Evolutionary conservation across 1,140 invertebrate species (phyloP).

Genomic region (Battus philenor): DNA sequence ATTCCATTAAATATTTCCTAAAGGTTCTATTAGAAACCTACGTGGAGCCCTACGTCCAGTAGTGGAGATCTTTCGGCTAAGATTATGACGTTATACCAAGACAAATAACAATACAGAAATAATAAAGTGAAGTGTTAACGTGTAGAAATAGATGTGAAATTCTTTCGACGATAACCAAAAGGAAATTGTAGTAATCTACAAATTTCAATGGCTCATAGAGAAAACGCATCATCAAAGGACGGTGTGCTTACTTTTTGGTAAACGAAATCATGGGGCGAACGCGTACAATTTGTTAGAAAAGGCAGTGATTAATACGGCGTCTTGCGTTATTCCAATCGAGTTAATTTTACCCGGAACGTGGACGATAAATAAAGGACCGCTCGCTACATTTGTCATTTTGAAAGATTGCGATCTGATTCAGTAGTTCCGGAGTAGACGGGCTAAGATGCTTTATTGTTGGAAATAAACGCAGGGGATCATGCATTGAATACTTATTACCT

Average conservation of each 20-base stretch:
- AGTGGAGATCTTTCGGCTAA: no score
- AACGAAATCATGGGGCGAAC: conserved; percentile 35
- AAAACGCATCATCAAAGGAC: conserved; percentile 8
- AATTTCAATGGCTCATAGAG: no score
- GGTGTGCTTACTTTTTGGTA: conserved; percentile 21
- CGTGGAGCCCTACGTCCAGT: no score
- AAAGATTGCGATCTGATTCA: conserved; percentile 63
- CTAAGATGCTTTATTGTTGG: conserved; percentile 6
- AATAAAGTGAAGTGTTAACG: not conserved
- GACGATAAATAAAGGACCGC: conserved; percentile 46
- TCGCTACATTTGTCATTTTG: conserved; percentile 51
- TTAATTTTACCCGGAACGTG: conserved; percentile 56
- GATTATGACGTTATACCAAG: not conserved
- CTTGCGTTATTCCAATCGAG: conserved; percentile 63
- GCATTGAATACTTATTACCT: not conserved
- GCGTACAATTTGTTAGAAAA: conserved; percentile 55
- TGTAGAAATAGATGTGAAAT: no score
- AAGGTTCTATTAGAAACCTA: no score
- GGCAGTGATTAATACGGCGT: conserved; percentile 55
- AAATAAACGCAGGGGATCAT: conserved; percentile 12
- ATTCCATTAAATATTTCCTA: no score
- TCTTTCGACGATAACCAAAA: no score
- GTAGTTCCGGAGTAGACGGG: conserved; percentile 34
- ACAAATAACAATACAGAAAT: not conserved
- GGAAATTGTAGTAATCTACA: no score